Evolutionary conservation across 2,797 vertebrate species (phyloP), one percentile per base, ranked within the genome.

Genomic region (Enteromius paludinosus): DNA sequence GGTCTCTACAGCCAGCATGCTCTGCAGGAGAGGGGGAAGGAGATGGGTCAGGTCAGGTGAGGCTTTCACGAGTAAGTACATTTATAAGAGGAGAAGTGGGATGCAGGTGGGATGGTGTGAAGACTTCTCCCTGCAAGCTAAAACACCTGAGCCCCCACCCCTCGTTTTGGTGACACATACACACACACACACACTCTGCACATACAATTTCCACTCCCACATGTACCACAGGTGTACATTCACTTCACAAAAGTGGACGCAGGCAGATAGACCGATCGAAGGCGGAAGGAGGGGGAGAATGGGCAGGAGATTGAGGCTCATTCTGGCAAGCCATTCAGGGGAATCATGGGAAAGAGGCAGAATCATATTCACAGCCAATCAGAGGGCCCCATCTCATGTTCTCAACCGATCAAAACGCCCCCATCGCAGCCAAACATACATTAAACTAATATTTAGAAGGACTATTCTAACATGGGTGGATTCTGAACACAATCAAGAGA

Each of bases 1-100:
- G 90, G 92, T 92, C 89, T 90, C 90, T 87, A 90, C 87, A 90
- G 92, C 95, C 95, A 96, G 95, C 95, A 97, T 96, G 96, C 96
- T 94, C 93, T 89, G 92, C 93, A 92, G 92, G 88, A 89, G 82
- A 89, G 90, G 90, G 89, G 91, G 90, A 87, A 91, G 90, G 90
- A 85, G 73, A 66, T 88, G 87, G 89, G 89, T 87, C 82, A 87
- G 89, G 90, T 90, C 90, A 91, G 89, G 83, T 88, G 90, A 71
- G 81, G 89, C 85, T 91, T 88, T 78, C 49, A 86, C 89, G 86
- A 89, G 30, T 76, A n/a, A 89, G 23, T 82, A 45, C 23, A 47
- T 25, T 20, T 79, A 71, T 33, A 70, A 78, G 43, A 78, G 75
- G 86, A 85, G 87, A 87, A 88, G 89, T 91, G 91, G 91, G 78